These are phyloP conservation scores for Argopecten irradians DNA, from an alignment of 1,140 invertebrate genomes.

Conservation along the genomic window DNA sequence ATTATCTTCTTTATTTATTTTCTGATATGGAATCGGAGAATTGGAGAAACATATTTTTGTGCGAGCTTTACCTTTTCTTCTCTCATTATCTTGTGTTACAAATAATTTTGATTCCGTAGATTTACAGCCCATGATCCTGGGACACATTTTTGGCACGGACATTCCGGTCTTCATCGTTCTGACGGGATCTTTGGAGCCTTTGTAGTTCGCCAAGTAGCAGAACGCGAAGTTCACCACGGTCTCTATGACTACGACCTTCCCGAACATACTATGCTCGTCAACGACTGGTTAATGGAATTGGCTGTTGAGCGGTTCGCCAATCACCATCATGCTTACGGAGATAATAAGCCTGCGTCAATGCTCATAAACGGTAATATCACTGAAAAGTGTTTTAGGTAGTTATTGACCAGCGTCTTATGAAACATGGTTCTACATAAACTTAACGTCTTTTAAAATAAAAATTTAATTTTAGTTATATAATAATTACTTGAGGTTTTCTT, in stretches of 20 bases:
- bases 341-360: constrained; percentile 75
- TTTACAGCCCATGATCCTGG: constrained; percentile 80
- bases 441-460: background rate
- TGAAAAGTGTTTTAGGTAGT: background rate
- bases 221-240: constrained; percentile 54
- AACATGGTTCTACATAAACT: too few species aligned
- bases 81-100: too few species aligned
- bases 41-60: too few species aligned
- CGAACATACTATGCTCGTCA: constrained; percentile 61
- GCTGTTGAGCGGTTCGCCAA: constrained; percentile 53
- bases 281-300: constrained; percentile 63
- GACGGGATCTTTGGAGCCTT: constrained; percentile 82
- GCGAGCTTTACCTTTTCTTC: too few species aligned
- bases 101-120: constrained; percentile 39
- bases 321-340: constrained; percentile 56
- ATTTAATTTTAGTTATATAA: too few species aligned
- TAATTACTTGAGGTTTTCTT: too few species aligned
- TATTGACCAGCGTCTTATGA: too few species aligned
- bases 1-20: too few species aligned
- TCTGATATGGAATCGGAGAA: too few species aligned
- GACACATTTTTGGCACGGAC: constrained; percentile 94
- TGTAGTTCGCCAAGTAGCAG: constrained; percentile 54
- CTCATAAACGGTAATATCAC: constrained; percentile 62
- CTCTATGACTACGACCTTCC: constrained; percentile 66
- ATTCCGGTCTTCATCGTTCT: constrained; percentile 88